These are phyloP conservation scores for Drosophila novamexicana DNA, from an alignment of 1,140 invertebrate genomes.

Conservation along the genomic window DNA sequence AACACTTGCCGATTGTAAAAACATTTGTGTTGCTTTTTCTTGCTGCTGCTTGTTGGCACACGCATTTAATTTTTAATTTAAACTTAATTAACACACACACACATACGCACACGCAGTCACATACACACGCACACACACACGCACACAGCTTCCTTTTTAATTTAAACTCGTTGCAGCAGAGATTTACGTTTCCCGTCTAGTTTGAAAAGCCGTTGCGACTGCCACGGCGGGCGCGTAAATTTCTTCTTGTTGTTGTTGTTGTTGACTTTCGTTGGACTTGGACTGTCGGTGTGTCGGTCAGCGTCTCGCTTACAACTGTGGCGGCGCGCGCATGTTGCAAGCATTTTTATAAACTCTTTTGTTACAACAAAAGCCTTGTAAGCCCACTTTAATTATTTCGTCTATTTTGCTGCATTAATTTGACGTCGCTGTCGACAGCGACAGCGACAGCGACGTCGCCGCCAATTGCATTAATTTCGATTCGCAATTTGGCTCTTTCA, in stretches of 20 bases:
- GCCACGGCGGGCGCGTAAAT: slow-evolving; percentile 22
- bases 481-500: slow-evolving; percentile 40
- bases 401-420: slow-evolving; percentile 73
- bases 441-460: slow-evolving; percentile 10
- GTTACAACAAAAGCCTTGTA: slow-evolving; percentile 40
- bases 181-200: slow-evolving; percentile 31
- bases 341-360: slow-evolving; percentile 79
- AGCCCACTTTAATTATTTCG: slow-evolving; percentile 71
- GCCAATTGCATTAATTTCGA: slow-evolving; percentile 25
- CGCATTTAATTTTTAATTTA: slow-evolving; percentile 73
- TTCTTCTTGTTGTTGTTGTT: background rate
- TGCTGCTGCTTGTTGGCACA: slow-evolving; percentile 34
- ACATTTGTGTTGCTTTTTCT: slow-evolving; percentile 67
- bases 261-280: slow-evolving; percentile 50
- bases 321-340: slow-evolving; percentile 71
- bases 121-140: background rate
- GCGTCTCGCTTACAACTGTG: slow-evolving; percentile 67
- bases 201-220: slow-evolving; percentile 67
- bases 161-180: background rate
- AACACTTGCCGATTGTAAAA: slow-evolving; percentile 59
- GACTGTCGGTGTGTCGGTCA: slow-evolving; percentile 35
- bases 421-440: slow-evolving; percentile 29
- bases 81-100: slow-evolving; percentile 26
- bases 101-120: slow-evolving; percentile 1
- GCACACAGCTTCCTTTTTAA: slow-evolving; percentile 11